Evolutionary conservation across 2,797 vertebrate genomes (phyloP).

Genomic region (Botia almorhae): DNA sequence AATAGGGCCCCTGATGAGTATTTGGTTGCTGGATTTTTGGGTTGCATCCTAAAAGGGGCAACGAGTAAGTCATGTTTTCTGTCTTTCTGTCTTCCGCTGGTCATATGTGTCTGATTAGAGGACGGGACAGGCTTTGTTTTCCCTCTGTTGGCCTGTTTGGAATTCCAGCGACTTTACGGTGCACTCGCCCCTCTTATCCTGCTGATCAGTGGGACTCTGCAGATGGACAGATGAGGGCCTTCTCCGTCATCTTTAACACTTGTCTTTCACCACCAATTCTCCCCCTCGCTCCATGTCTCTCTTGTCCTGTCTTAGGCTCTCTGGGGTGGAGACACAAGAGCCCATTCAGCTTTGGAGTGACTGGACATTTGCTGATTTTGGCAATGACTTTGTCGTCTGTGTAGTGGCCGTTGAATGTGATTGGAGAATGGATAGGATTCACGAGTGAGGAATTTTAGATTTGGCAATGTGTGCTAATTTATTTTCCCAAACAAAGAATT

Average conservation of each 20-base stretch:
- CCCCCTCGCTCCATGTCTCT: constrained; percentile 7
- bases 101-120: constrained; percentile 78
- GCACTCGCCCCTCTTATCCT: constrained; percentile 63
- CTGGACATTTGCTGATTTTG: constrained; percentile 67
- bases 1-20: constrained; percentile 20
- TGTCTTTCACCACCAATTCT: constrained; percentile 27
- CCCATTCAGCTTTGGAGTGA: constrained; percentile 71
- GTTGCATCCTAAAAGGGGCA: constrained; percentile 29
- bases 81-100: constrained; percentile 44
- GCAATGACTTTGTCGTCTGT: constrained; percentile 57
- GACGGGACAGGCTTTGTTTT: constrained; percentile 71
- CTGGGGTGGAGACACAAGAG: constrained; percentile 65
- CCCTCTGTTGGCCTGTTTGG: constrained; percentile 62
- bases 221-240: constrained; percentile 63
- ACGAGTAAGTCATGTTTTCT: constrained; percentile 4
- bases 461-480: background rate
- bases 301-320: background rate
- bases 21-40: constrained; percentile 33
- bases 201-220: constrained; percentile 67
- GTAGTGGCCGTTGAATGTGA: constrained; percentile 14
- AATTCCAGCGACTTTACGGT: constrained; percentile 72
- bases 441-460: background rate
- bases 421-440: constrained; percentile 22
- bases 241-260: constrained; percentile 40
- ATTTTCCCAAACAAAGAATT: background rate